These are phyloP conservation scores for Urocolius indicus DNA, from an alignment of 2,113 vertebrate species.

Conservation along the genomic window DNA sequence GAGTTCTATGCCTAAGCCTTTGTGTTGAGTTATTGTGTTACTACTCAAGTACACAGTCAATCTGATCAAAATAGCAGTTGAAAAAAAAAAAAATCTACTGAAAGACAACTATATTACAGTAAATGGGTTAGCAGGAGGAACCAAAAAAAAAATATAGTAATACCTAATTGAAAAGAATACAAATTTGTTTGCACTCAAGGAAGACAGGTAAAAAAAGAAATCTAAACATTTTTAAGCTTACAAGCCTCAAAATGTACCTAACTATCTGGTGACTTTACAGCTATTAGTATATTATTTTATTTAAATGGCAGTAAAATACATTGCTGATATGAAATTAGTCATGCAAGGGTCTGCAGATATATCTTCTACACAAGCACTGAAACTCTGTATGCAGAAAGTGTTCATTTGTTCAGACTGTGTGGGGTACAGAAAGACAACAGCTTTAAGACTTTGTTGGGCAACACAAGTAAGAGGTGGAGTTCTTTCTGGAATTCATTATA, in stretches of 20 bases:
- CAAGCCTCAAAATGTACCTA: constrained; percentile 36
- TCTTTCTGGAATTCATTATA: constrained; percentile 1
- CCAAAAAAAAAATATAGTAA: background rate
- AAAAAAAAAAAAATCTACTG: background rate
- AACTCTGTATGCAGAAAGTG: constrained; percentile 15
- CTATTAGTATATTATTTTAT: constrained; percentile 72
- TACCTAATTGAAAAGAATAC: background rate
- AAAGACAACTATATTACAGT: background rate
- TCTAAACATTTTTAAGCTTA: background rate
- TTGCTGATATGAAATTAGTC: constrained; percentile 75
- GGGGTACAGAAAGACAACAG: constrained; percentile 3
- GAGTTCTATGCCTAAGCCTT: background rate
- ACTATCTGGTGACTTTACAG: constrained; percentile 66
- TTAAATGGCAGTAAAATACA: constrained; percentile 75
- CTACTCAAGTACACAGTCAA: background rate
- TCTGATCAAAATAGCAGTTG: background rate
- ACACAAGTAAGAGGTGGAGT: background rate
- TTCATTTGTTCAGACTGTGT: constrained; percentile 48
- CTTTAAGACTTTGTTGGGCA: background rate
- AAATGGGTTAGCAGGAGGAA: background rate
- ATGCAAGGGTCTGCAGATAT: constrained; percentile 66
- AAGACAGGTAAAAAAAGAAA: background rate
- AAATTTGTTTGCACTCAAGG: background rate
- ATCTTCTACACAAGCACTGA: constrained; percentile 56
- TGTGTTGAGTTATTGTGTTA: background rate